phyloP scores from a whole-genome alignment of 2,888 invertebrate species.

The Pachydiplax longipennis region DNA sequence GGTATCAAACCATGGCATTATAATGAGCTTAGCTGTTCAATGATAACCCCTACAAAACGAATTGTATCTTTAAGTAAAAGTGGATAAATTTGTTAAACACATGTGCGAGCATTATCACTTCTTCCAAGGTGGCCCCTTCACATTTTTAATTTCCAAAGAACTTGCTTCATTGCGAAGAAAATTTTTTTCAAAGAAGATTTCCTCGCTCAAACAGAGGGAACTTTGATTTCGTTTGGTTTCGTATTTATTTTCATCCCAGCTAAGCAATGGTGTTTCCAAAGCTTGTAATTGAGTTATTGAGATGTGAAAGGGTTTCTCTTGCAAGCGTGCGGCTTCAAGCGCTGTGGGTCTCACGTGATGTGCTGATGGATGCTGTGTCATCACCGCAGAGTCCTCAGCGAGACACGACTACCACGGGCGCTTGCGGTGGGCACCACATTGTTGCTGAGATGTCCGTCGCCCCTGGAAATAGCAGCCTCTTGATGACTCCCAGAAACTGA shows the following conservation, averaged over 20 bases:
- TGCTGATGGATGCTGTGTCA: constrained; percentile 31
- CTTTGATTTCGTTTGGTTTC: neutral
- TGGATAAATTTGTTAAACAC: too few species aligned
- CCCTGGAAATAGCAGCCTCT: constrained; percentile 62
- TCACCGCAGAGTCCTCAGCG: constrained; percentile 65
- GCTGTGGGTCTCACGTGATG: constrained; percentile 44
- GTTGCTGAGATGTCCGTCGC: constrained; percentile 64
- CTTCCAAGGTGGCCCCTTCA: constrained; percentile 39
- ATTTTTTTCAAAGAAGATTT: neutral
- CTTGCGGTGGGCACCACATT: constrained; percentile 60
- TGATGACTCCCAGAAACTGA: constrained; percentile 61
- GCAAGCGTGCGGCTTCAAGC: constrained; percentile 36
- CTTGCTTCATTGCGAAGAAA: neutral
- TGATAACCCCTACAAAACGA: too few species aligned
- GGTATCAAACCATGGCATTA: too few species aligned
- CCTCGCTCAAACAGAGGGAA: neutral
- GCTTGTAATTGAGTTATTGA: neutral
- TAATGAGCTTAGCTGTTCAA: too few species aligned
- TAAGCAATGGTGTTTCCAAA: neutral
- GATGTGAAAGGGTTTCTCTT: constrained; percentile 44
- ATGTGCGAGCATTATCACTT: neutral
- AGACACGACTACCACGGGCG: constrained; percentile 58
- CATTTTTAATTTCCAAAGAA: neutral
- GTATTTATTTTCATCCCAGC: neutral
- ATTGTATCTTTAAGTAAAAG: too few species aligned